Evolutionary conservation across 1,140 invertebrate genomes (phyloP).

Genomic region (Ceratosolen fusciceps): DNA sequence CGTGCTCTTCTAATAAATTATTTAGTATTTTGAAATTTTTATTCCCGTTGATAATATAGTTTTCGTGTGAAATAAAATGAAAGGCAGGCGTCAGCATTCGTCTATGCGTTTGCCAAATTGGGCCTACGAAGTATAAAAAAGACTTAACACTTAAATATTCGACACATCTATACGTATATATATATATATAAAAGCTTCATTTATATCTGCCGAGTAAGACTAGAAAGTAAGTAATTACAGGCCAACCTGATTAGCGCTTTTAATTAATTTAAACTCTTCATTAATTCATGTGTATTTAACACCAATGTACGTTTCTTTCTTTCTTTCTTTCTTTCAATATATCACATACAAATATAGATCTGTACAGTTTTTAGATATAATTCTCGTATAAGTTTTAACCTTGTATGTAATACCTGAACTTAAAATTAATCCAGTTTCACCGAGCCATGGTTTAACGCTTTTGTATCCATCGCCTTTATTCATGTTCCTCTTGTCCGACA

Average conservation of each 20-base stretch:
- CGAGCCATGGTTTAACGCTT: slow-evolving; percentile 78
- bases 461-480: slow-evolving; percentile 78
- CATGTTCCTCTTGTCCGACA: slow-evolving; percentile 71
- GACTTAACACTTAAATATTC: too few species aligned
- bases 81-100: slow-evolving; percentile 90
- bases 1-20: slow-evolving; percentile 63
- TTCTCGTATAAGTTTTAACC: too few species aligned
- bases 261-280: too few species aligned
- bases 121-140: slow-evolving; percentile 64
- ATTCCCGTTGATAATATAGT: slow-evolving; percentile 82
- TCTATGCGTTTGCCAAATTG: slow-evolving; percentile 84
- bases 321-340: too few species aligned
- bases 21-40: slow-evolving; percentile 78
- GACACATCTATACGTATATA: background rate
- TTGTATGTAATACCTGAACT: slow-evolving; percentile 73
- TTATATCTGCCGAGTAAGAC: too few species aligned
- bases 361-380: too few species aligned
- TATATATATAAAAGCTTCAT: background rate
- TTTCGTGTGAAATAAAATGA: slow-evolving; percentile 88
- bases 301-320: too few species aligned
- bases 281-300: too few species aligned
- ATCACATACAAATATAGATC: too few species aligned
- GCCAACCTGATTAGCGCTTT: too few species aligned
- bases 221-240: too few species aligned
- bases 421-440: slow-evolving; percentile 78